These are phyloP conservation scores for Cebus imitator DNA, from an alignment of 2,113 vertebrate species.

Conservation along the genomic window DNA sequence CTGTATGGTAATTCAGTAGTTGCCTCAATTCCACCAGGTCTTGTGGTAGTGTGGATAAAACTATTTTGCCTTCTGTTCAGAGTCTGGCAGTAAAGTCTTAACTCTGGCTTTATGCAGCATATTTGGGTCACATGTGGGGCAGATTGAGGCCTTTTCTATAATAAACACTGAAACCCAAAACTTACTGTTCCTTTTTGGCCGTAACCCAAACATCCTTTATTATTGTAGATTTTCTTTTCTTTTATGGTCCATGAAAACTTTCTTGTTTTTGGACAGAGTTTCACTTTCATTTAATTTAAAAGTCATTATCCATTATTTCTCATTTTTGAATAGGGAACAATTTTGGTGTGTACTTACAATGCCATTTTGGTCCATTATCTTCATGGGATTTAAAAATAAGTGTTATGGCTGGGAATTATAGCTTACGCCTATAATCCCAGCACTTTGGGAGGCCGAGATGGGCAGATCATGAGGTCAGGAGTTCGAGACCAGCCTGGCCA, in stretches of 20 bases:
- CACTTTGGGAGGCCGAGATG: too few relatives aligned
- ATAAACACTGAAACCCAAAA: background rate
- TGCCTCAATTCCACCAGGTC: background rate
- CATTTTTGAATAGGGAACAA: background rate
- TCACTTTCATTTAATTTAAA: slow-evolving; percentile 17
- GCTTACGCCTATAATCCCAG: too few relatives aligned
- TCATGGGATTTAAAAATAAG: background rate
- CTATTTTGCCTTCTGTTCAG: background rate
- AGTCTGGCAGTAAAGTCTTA: background rate
- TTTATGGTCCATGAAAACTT: background rate
- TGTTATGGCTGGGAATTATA: background rate
- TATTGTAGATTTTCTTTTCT: background rate
- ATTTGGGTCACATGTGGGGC: background rate
- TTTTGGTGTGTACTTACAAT: background rate
- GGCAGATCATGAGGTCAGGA: too few relatives aligned
- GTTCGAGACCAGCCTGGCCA: too few relatives aligned
- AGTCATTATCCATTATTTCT: slow-evolving; percentile 3
- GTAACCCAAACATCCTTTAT: background rate
- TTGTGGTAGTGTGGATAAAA: background rate
- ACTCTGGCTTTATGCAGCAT: background rate
- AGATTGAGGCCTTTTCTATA: background rate
- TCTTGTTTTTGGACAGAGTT: background rate
- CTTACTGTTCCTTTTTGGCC: background rate
- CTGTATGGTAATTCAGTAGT: background rate
- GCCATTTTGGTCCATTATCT: background rate